Conservation (phyloP, 2,113 vertebrate genomes). For the Speoplatyrhinus poulsoni region DNA sequence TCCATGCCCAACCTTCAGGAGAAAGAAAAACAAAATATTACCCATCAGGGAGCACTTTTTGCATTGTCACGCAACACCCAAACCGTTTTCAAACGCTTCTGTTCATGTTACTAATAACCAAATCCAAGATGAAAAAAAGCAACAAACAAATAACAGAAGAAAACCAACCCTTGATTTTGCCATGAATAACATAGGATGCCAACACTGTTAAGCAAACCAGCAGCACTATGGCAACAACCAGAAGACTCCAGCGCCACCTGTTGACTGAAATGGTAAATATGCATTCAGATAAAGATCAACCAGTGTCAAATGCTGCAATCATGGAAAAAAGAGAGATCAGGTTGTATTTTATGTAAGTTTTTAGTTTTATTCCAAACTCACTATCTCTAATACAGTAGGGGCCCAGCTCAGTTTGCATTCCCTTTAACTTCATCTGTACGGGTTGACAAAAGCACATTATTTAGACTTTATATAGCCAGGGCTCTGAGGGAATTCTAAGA, state of each 20-base stretch:
- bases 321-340: background rate
- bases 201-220: constrained; percentile 61
- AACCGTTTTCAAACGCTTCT: background rate
- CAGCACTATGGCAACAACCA: constrained; percentile 67
- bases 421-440: constrained; percentile 61
- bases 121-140: constrained; percentile 4
- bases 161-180: constrained; percentile 78
- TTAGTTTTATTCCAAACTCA: constrained; percentile 46
- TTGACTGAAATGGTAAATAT: constrained; percentile 44
- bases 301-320: background rate
- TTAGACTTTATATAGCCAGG: background rate
- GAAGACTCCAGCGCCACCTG: constrained; percentile 68
- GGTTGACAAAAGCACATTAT: constrained; percentile 8
- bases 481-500: background rate
- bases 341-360: background rate
- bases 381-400: constrained; percentile 64
- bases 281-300: background rate
- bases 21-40: background rate
- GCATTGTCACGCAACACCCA: background rate
- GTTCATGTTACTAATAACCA: background rate
- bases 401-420: constrained; percentile 40
- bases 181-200: constrained; percentile 61
- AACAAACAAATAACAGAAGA: background rate
- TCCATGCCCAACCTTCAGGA: constrained; percentile 58
- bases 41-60: background rate